Evolutionary conservation across 2,797 vertebrate genomes (phyloP).

Genomic region (Parambassis ranga): DNA sequence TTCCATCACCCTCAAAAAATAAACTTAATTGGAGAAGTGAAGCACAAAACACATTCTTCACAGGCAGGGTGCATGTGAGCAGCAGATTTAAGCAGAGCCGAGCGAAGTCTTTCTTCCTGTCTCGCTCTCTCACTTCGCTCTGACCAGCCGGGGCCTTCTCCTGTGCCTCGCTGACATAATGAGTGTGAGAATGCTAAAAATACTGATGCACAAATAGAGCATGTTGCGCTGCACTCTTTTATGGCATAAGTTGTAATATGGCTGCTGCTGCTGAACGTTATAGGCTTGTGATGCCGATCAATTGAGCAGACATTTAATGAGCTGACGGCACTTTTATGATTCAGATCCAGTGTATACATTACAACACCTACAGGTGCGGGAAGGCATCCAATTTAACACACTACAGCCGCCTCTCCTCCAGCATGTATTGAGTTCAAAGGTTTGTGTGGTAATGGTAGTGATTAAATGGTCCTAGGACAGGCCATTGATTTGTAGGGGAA

Average conservation of each 20-base stretch:
- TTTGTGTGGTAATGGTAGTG: constrained; percentile 31
- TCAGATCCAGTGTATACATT: background rate
- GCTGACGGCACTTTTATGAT: background rate
- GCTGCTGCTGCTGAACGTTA: constrained; percentile 9
- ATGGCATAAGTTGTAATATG: constrained; percentile 38
- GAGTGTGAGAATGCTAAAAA: constrained; percentile 74
- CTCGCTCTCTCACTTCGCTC: constrained; percentile 31
- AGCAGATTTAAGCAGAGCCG: constrained; percentile 21
- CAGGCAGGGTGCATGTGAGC: background rate
- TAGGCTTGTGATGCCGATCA: background rate
- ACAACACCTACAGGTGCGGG: background rate
- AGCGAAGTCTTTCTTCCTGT: constrained; percentile 39
- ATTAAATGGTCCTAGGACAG: constrained; percentile 35
- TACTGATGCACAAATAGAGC: constrained; percentile 70
- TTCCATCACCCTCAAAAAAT: constrained; percentile 19
- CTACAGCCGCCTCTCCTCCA: background rate
- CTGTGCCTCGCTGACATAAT: constrained; percentile 64
- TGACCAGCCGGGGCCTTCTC: constrained; percentile 37
- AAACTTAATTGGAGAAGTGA: constrained; percentile 23
- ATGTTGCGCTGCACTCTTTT: constrained; percentile 45
- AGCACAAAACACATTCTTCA: constrained; percentile 26
- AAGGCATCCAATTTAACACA: background rate
- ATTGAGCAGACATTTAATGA: background rate
- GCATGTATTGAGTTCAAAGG: constrained; percentile 32
- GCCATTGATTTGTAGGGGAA: constrained; percentile 64